These are phyloP conservation scores for Lasioglossum vierecki DNA, from an alignment of 2,888 invertebrate species.

Conservation along the genomic window DNA sequence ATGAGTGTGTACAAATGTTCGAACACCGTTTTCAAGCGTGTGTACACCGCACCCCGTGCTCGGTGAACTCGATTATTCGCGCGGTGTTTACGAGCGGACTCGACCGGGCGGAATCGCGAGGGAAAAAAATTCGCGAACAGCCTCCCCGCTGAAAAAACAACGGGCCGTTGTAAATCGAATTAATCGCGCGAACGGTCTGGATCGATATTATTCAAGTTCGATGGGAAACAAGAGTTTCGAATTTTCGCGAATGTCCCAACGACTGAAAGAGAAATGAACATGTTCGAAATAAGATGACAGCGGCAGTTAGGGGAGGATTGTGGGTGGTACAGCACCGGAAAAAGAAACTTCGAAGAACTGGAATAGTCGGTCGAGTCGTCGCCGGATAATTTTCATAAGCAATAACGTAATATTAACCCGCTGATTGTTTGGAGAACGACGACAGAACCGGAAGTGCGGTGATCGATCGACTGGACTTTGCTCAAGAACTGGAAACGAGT, in stretches of 20 bases:
- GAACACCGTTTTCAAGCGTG: slow-evolving; percentile 52
- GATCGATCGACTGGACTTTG: slow-evolving; percentile 43
- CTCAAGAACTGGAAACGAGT: slow-evolving; percentile 64
- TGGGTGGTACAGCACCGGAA: background rate
- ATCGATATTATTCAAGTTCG: background rate
- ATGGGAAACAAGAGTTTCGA: background rate
- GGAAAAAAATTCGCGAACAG: background rate
- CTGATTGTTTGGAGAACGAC: slow-evolving; percentile 16
- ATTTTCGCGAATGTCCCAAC: background rate
- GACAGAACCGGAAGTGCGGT: slow-evolving; percentile 24
- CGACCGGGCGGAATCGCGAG: background rate
- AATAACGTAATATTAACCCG: slow-evolving; percentile 45
- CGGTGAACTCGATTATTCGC: slow-evolving; percentile 22
- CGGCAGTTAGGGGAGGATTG: background rate
- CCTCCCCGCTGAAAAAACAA: background rate
- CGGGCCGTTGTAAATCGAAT: background rate
- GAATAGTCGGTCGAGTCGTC: slow-evolving; percentile 19
- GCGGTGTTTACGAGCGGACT: slow-evolving; percentile 27
- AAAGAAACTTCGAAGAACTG: background rate
- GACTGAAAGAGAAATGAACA: too few species aligned
- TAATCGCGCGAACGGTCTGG: background rate
- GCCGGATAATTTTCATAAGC: slow-evolving; percentile 46
- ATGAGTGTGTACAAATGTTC: slow-evolving; percentile 64
- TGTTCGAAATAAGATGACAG: background rate
- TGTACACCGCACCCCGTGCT: slow-evolving; percentile 35